Conservation (phyloP, 2,888 invertebrate genomes). For the Apodemia duryi region DNA sequence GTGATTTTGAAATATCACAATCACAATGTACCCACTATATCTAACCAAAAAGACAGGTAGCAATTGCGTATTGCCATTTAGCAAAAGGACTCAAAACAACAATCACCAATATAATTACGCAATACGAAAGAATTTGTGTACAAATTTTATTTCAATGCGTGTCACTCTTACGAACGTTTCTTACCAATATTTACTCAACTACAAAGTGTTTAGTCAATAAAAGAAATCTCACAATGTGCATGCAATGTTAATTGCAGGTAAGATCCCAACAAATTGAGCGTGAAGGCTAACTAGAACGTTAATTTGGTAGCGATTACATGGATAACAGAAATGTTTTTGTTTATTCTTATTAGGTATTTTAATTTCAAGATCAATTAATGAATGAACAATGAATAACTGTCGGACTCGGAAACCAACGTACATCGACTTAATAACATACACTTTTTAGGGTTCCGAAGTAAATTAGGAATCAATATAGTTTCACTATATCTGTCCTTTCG, state of each 20-base stretch:
- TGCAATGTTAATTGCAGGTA: constrained; percentile 52
- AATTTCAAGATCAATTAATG: neutral
- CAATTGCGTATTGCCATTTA: neutral
- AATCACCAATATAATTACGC: constrained; percentile 8
- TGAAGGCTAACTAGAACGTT: constrained; percentile 51
- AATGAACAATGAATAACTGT: neutral
- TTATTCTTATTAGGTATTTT: neutral
- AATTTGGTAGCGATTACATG: constrained; percentile 41
- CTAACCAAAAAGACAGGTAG: neutral
- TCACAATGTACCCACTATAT: neutral
- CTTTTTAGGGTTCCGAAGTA: no score
- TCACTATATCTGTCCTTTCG: no score
- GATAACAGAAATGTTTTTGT: constrained; percentile 5
- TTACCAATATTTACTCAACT: constrained; percentile 5
- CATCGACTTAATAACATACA: no score
- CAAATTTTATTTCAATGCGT: constrained; percentile 10
- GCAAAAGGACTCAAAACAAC: neutral
- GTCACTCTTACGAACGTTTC: constrained; percentile 2
- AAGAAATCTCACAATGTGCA: constrained; percentile 40
- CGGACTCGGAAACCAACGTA: no score
- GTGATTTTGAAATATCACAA: neutral
- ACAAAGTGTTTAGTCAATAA: constrained; percentile 13
- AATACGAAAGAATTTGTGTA: constrained; percentile 4
- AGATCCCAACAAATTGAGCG: constrained; percentile 57
- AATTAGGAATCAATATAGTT: no score